Percentiles rank a stretch among this genome's conserved stretches.
Evolutionary conservation across 64 coral and sea anemone species (phyloP).

Genomic region (Astreopora myriophthalma): DNA sequence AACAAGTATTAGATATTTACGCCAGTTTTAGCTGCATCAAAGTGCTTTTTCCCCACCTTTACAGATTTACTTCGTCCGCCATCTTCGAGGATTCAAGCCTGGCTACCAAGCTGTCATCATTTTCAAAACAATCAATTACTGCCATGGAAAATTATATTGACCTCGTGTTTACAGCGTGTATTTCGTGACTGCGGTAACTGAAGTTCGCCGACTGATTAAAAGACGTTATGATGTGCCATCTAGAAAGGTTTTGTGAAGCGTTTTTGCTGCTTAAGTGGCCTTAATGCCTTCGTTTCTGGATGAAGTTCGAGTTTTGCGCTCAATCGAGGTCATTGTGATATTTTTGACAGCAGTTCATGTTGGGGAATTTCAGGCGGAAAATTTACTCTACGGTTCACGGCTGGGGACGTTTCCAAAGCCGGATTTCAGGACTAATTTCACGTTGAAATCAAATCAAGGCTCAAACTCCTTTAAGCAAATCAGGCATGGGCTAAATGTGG

Average conservation of each 20-base stretch:
- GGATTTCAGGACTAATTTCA: constrained; percentile 83
- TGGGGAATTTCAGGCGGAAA: constrained; percentile 13
- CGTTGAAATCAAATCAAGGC: constrained; percentile 70
- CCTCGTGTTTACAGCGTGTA: constrained; percentile 48
- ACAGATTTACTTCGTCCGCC: too few relatives aligned
- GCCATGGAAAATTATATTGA: constrained; percentile 19
- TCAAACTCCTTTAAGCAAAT: constrained; percentile 85
- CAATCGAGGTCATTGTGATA: background rate
- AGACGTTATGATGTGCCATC: background rate
- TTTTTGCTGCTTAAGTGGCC: background rate
- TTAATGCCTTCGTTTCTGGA: constrained; percentile 20
- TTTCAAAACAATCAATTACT: constrained; percentile 35
- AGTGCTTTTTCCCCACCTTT: too few relatives aligned
- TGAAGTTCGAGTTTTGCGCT: background rate
- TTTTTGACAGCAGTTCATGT: constrained; percentile 9
- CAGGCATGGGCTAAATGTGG: constrained; percentile 79
- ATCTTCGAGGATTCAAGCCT: background rate
- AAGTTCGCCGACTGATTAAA: background rate
- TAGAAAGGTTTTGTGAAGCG: background rate
- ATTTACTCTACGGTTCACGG: constrained; percentile 50
- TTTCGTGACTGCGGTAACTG: background rate
- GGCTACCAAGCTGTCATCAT: constrained; percentile 13
- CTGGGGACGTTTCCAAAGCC: constrained; percentile 89
- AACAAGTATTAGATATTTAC: too few relatives aligned
- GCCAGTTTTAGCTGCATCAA: too few relatives aligned